phyloP scores from a whole-genome alignment of 2,888 invertebrate genomes.

The Idaea biselata region DNA sequence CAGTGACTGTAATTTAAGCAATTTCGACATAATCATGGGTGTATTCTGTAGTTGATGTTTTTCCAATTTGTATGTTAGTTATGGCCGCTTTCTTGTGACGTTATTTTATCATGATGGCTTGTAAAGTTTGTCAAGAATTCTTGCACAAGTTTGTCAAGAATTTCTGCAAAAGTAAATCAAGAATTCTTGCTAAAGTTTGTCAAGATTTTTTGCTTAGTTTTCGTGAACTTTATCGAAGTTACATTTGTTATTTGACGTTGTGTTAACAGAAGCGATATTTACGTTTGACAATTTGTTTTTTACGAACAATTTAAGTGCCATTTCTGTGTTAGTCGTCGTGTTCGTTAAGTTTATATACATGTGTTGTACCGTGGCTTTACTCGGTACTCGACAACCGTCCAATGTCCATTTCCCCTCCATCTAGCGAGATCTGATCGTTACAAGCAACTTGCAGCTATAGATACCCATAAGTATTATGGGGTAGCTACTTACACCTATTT shows the following conservation, averaged over 20 bases:
- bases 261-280: slow-evolving; percentile 12
- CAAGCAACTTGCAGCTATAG: slow-evolving; percentile 31
- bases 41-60: slow-evolving; percentile 52
- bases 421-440: slow-evolving; percentile 52
- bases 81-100: slow-evolving; percentile 21
- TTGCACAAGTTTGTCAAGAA: not conserved
- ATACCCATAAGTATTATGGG: slow-evolving; percentile 49
- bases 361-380: slow-evolving; percentile 34
- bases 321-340: slow-evolving; percentile 5
- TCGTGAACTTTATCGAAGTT: slow-evolving; percentile 24
- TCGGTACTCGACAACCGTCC: slow-evolving; percentile 63
- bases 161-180: not conserved
- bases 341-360: slow-evolving; percentile 23
- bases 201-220: too few species aligned
- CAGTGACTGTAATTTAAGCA: slow-evolving; percentile 60
- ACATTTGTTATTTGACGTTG: slow-evolving; percentile 13
- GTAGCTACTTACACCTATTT: slow-evolving; percentile 56
- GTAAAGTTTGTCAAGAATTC: too few species aligned
- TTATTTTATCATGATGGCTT: not conserved
- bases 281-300: slow-evolving; percentile 5
- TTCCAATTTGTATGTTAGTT: slow-evolving; percentile 43
- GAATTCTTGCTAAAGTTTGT: not conserved
- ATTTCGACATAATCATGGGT: slow-evolving; percentile 72
- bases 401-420: slow-evolving; percentile 49
- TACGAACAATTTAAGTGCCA: slow-evolving; percentile 5